These are phyloP conservation scores for Liodrosophila aerea DNA, from an alignment of 2,888 invertebrate species.

Conservation along the genomic window DNA sequence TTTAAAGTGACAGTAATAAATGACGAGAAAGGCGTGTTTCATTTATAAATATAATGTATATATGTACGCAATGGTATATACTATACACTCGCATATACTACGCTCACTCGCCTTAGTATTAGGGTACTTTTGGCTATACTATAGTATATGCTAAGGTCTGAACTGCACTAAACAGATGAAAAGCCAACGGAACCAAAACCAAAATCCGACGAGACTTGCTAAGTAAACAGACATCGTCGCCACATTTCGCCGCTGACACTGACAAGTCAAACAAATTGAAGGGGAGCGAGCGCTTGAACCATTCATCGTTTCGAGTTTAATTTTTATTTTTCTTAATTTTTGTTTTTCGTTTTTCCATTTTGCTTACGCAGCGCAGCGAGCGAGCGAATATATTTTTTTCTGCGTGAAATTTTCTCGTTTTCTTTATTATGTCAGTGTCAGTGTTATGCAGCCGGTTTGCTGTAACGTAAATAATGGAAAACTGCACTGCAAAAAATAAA, in stretches of 20 bases:
- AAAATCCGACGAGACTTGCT: constrained; percentile 35
- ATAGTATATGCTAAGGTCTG: constrained; percentile 5
- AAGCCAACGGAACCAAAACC: constrained; percentile 10
- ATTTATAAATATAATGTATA: constrained; percentile 63
- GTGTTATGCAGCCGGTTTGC: constrained; percentile 37
- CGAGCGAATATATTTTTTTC: constrained; percentile 18
- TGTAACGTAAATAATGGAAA: constrained; percentile 38
- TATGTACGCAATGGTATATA: constrained; percentile 19
- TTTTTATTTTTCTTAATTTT: constrained; percentile 19
- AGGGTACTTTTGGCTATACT: no score
- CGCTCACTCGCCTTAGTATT: no score
- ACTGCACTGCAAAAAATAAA: constrained; percentile 3
- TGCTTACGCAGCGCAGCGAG: constrained; percentile 41
- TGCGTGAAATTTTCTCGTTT: constrained; percentile 21
- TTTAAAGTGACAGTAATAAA: constrained; percentile 80
- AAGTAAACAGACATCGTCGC: constrained; percentile 61
- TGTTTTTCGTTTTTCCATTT: constrained; percentile 16
- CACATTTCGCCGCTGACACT: constrained; percentile 63
- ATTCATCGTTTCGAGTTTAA: constrained; percentile 52
- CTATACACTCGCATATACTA: constrained; percentile 2
- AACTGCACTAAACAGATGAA: constrained; percentile 41
- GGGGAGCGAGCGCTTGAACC: constrained; percentile 20
- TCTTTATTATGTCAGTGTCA: constrained; percentile 55
- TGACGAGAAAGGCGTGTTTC: constrained; percentile 76
- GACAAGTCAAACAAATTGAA: constrained; percentile 73